Evolutionary conservation across 2,113 vertebrate genomes (phyloP), one percentile per base, ranked within the genome.

Genomic region (Passer domesticus): DNA sequence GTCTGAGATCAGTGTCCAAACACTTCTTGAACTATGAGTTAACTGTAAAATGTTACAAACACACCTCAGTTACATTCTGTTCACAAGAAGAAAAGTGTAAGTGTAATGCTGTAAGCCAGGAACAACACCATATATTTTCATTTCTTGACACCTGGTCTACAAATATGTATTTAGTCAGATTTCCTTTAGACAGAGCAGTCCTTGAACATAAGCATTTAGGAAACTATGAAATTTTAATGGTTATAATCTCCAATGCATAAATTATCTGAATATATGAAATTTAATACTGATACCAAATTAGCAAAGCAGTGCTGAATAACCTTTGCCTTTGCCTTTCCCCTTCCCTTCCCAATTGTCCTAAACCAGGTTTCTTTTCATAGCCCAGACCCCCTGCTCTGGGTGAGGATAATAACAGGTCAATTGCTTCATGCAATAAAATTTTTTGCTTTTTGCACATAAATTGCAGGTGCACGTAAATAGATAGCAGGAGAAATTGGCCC

Each of bases 391-490:
- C 16, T 84, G 25, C 73, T 81, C 44, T 41, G 31, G 41, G 19
- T 64, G n/a, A 95, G 15, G 33, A 83, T 80, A 91, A 94, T 69
- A 88, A 83, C 87, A 96, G 82, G 75, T 90, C 85, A 90, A 11
- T 25, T 92, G 63, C 59, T 91, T 67, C 87, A 62, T 24, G 5
- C 16, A 79, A 76, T 72, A 87, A 70, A 33, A 6, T 70, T 90
- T 92, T 95, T 95, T 88, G 82, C 79, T 91, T 88, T 25, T 49
- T 91, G 41, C 52, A 55, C 22, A 43, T 50, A 86, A 75, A 28
- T 81, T 87, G 91, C 95, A 96, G 93, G 89, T 96, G 96, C 68
- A 78, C 15, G 63, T 67, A 67, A 30, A 91, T 89, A 91, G 43
- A 81, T 70, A 94, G 72, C 69, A 86, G n/a, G 63, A 86, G 20